These are phyloP conservation scores for Tragelaphus strepsiceros DNA, from an alignment of 2,113 vertebrate genomes.

Conservation along the genomic window DNA sequence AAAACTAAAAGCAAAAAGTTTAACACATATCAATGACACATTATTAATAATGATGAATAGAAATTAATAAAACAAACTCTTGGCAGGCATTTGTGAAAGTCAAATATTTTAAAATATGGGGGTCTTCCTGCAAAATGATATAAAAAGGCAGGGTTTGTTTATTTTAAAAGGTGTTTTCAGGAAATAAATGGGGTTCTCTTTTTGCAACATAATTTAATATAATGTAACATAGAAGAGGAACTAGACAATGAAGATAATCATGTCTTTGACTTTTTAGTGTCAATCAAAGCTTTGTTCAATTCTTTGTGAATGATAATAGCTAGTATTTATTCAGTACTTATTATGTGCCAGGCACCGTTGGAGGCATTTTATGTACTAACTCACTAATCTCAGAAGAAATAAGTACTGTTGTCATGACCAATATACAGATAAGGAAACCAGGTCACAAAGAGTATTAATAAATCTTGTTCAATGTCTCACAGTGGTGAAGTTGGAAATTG, in stretches of 20 bases:
- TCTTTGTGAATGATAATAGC: constrained; percentile 18
- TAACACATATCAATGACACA: not conserved
- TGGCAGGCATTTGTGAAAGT: not conserved
- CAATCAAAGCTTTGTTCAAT: constrained; percentile 58
- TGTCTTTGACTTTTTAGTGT: constrained; percentile 61
- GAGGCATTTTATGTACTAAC: not conserved
- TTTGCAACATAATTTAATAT: constrained; percentile 54
- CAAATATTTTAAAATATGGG: constrained; percentile 30
- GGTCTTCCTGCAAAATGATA: not conserved
- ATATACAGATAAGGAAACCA: constrained; percentile 25
- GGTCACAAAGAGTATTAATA: not conserved
- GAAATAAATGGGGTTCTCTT: constrained; percentile 40
- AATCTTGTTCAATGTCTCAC: not conserved
- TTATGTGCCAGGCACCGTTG: not conserved
- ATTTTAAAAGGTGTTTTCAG: constrained; percentile 18
- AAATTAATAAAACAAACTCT: not conserved
- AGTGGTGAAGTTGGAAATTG: not conserved
- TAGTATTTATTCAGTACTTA: constrained; percentile 37
- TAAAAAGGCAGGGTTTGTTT: not conserved
- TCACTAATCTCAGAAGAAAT: not conserved
- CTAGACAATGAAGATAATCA: constrained; percentile 63
- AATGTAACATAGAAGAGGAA: constrained; percentile 49
- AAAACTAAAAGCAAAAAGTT: not conserved
- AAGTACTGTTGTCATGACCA: not conserved
- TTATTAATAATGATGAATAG: not conserved